These are phyloP conservation scores for Cephus pygmeus DNA, from an alignment of 2,888 invertebrate genomes.

Conservation along the genomic window DNA sequence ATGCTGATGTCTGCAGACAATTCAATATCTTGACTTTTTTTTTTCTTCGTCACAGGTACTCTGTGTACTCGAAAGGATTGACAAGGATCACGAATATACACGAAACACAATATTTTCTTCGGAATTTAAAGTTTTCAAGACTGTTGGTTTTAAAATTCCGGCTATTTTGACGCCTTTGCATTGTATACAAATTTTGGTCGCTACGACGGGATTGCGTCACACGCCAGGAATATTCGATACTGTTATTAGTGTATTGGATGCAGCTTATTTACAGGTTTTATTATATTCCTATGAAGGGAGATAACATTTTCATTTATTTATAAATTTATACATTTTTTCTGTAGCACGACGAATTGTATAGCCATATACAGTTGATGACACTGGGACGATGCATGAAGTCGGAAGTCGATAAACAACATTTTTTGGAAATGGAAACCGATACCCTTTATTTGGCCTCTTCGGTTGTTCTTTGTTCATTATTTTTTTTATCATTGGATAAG, in stretches of 20 bases:
- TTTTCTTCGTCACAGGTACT: slow-evolving; percentile 38
- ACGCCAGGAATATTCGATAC: slow-evolving; percentile 30
- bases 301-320: slow-evolving; percentile 3
- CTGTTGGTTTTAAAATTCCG: slow-evolving; percentile 44
- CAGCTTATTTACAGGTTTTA: slow-evolving; percentile 49
- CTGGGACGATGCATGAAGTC: slow-evolving; percentile 13
- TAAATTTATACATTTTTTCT: slow-evolving; percentile 4
- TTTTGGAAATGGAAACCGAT: slow-evolving; percentile 30
- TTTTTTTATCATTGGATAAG: slow-evolving; percentile 26
- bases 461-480: slow-evolving; percentile 35
- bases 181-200: slow-evolving; percentile 45
- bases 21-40: not conserved
- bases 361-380: slow-evolving; percentile 28
- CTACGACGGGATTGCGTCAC: slow-evolving; percentile 30
- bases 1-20: not conserved
- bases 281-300: not conserved
- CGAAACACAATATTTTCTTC: slow-evolving; percentile 34
- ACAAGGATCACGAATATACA: slow-evolving; percentile 40
- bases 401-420: not conserved
- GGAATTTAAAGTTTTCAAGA: slow-evolving; percentile 51
- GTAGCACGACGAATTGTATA: slow-evolving; percentile 35
- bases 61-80: slow-evolving; percentile 40
- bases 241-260: slow-evolving; percentile 39
- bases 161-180: slow-evolving; percentile 37
- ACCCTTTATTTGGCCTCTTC: slow-evolving; percentile 34